Percentiles rank a stretch among this genome's conserved stretches.
Conservation (phyloP, 2,888 invertebrate genomes). For the Morpho achilles region DNA sequence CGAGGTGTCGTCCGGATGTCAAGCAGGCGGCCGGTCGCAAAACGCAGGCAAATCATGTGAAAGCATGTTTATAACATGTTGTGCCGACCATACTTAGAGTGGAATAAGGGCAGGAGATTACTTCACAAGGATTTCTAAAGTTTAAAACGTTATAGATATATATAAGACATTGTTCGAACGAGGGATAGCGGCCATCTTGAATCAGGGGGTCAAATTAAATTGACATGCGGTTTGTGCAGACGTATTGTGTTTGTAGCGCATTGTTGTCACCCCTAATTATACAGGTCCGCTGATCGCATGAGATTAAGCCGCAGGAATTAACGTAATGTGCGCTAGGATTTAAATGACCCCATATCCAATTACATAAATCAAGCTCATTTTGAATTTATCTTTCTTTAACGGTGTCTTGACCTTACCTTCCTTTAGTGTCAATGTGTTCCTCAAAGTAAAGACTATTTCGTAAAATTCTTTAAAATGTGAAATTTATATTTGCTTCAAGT, state of each 20-base stretch:
- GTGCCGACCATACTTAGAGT: no score
- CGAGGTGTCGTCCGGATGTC: no score
- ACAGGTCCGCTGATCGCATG: constrained; percentile 60
- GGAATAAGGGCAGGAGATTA: no score
- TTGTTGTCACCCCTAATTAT: constrained; percentile 76
- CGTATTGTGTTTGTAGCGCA: constrained; percentile 65
- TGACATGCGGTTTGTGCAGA: constrained; percentile 73
- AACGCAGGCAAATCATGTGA: no score
- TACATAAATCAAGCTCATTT: constrained; percentile 25
- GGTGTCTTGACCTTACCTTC: neutral
- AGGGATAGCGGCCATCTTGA: constrained; percentile 69
- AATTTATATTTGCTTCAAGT: no score
- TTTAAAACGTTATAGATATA: neutral
- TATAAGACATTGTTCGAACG: constrained; percentile 2
- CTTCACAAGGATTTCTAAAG: neutral
- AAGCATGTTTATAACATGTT: no score
- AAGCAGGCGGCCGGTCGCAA: no score
- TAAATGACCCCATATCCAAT: constrained; percentile 37
- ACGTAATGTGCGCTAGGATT: constrained; percentile 57
- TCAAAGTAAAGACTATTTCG: no score
- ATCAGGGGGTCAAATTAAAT: constrained; percentile 75
- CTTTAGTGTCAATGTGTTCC: no score
- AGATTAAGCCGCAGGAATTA: constrained; percentile 66
- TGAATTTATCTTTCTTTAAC: constrained; percentile 8
- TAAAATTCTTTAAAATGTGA: no score